Conservation (phyloP, 2,797 vertebrate genomes). For the Enoplosus armatus region DNA sequence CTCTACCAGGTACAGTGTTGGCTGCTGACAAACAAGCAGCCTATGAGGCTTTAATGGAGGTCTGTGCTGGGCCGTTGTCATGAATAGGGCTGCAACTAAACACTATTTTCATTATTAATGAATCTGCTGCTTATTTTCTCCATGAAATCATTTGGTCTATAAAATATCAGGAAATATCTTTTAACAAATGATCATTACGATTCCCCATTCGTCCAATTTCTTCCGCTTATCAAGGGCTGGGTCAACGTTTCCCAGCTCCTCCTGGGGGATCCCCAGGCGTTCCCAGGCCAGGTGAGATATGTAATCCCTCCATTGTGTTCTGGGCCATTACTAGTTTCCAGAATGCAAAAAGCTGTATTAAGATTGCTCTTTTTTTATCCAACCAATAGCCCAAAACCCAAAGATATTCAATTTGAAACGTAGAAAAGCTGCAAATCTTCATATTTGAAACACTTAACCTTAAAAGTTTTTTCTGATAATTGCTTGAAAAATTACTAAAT, state of each 20-base stretch:
- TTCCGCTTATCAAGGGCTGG: too few relatives aligned
- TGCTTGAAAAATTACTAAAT: not conserved
- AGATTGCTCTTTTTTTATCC: not conserved
- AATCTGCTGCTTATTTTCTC: not conserved
- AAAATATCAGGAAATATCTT: not conserved
- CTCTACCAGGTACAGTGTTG: not conserved
- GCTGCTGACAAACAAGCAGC: constrained; percentile 5
- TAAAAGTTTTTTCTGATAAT: too few relatives aligned
- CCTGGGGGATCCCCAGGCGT: too few relatives aligned
- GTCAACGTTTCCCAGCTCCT: too few relatives aligned
- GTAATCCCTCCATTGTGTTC: too few relatives aligned
- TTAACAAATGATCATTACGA: not conserved
- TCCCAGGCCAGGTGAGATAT: too few relatives aligned
- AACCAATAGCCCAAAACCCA: too few relatives aligned
- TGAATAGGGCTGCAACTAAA: not conserved
- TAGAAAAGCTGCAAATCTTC: not conserved
- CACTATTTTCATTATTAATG: not conserved
- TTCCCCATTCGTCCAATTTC: too few relatives aligned
- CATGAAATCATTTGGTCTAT: not conserved
- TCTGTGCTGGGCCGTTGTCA: not conserved
- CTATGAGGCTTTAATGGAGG: not conserved
- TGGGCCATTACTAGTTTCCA: too few relatives aligned
- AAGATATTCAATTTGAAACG: too few relatives aligned
- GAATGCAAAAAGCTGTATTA: not conserved
- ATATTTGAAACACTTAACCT: too few relatives aligned